phyloP scores from a whole-genome alignment of 2,888 invertebrate genomes.

The Lissocephala sabroskyi region DNA sequence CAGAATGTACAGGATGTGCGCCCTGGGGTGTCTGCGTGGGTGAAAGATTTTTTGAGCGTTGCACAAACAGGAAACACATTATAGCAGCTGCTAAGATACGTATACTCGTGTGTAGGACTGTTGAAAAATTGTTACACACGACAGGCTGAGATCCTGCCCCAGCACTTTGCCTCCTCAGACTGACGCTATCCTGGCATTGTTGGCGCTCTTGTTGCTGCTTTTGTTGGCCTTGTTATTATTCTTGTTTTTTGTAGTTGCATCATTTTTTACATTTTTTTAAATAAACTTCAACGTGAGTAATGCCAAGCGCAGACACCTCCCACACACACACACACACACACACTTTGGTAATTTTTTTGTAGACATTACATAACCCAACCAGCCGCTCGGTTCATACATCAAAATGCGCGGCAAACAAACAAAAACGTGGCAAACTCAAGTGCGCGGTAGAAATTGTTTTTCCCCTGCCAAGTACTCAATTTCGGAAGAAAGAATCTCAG shows the following conservation, averaged over 20 bases:
- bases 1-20: too few relatives aligned
- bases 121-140: slow-evolving; percentile 59
- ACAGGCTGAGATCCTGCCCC: too few relatives aligned
- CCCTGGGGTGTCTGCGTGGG: too few relatives aligned
- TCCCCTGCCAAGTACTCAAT: too few relatives aligned
- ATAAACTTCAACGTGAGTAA: slow-evolving; percentile 62
- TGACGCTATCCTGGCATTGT: slow-evolving; percentile 31
- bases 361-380: too few relatives aligned
- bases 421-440: too few relatives aligned
- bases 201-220: slow-evolving; percentile 19
- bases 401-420: too few relatives aligned
- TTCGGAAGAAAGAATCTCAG: too few relatives aligned
- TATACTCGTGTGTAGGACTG: slow-evolving; percentile 56
- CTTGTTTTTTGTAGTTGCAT: slow-evolving; percentile 22
- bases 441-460: too few relatives aligned
- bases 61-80: slow-evolving; percentile 65
- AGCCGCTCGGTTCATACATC: too few relatives aligned
- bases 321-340: background rate
- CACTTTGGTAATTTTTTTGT: background rate
- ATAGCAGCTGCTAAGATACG: slow-evolving; percentile 66
- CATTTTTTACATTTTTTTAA: slow-evolving; percentile 46
- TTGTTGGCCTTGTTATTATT: slow-evolving; percentile 16
- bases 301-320: slow-evolving; percentile 37
- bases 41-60: slow-evolving; percentile 53
- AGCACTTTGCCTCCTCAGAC: slow-evolving; percentile 20